Base-by-base conservation (phyloP, 2,888 invertebrate species). In the Protula sp. region DNA sequence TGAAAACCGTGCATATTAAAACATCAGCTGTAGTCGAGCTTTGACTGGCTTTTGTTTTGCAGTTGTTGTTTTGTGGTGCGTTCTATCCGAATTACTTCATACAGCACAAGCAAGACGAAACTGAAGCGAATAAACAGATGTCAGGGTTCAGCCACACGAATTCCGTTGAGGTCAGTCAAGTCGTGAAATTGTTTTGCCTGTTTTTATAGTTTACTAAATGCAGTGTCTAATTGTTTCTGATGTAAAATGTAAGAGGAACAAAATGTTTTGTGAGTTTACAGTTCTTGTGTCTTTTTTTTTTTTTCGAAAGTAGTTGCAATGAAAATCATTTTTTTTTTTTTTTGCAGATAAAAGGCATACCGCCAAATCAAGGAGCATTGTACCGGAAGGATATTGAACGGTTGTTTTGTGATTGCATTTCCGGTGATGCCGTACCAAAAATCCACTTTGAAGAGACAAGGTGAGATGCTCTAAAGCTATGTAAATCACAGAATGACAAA, bases 31-130 rank as follows among this genome's bases (percentile, higher is more conserved):
- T n/a, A n/a, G n/a, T n/a, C n/a, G n/a, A n/a, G n/a, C n/a, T n/a
- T n/a, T n/a, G n/a, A n/a, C n/a, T n/a, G n/a, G n/a, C 50, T 5
- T 54, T 54, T 57, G 29, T 24, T 31, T 53, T 52, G 3, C 76
- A 89, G 89, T 78, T 91, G 47, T 84, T 89, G n/a, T 82, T 91
- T 38, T 88, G 89, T 60, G 92, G 91, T 1, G 94, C 94, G 1
- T 94, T 94, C 81, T 97, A 94, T 82, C 97, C 97, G 0, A 88
- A 94, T 80, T 95, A 90, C 80, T 95, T 91, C 81, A 80, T 87
- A 26, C 85, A 86, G 31, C 85, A 85, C 55, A 84, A 85, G 58
- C 80, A 84, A 0, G 85, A 87, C 63, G 89, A 91, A 74, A 83
- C 86, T 0, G 85, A 86, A 29, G 86, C 89, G 0, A 85, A 87